Conservation (phyloP, 1,140 invertebrate species). For the Procambarus clarkii region DNA sequence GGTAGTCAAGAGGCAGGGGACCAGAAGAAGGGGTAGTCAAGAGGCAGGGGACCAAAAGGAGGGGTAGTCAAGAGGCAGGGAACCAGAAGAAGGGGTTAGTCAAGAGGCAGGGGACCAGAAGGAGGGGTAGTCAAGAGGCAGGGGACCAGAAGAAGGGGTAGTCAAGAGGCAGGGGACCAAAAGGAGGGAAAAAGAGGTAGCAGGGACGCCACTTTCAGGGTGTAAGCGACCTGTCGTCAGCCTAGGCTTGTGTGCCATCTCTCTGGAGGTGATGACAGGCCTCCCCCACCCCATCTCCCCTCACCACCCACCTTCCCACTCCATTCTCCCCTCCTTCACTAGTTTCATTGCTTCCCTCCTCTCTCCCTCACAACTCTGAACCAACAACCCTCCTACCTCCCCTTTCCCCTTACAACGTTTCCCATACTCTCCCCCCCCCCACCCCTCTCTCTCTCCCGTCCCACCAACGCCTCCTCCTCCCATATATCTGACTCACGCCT, state of each 20-base stretch:
- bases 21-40: background rate
- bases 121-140: background rate
- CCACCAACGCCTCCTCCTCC: too few relatives aligned
- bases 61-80: background rate
- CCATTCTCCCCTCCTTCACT: background rate
- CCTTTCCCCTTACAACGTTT: background rate
- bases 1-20: background rate
- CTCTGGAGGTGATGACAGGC: background rate
- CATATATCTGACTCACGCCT: too few relatives aligned
- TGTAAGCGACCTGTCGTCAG: background rate
- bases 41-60: background rate
- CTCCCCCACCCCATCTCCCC: too few relatives aligned
- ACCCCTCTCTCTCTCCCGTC: background rate
- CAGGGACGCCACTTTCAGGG: background rate
- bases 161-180: background rate
- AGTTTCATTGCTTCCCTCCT: background rate
- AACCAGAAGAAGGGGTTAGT: too few relatives aligned
- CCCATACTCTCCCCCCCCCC: background rate
- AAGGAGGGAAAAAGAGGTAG: background rate
- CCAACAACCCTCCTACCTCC: background rate
- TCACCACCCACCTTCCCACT: too few relatives aligned
- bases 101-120: background rate
- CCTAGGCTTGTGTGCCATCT: background rate
- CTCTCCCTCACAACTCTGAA: background rate
- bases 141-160: background rate